These are phyloP conservation scores for Agrotis clavis DNA, from an alignment of 2,888 invertebrate species.

Conservation along the genomic window DNA sequence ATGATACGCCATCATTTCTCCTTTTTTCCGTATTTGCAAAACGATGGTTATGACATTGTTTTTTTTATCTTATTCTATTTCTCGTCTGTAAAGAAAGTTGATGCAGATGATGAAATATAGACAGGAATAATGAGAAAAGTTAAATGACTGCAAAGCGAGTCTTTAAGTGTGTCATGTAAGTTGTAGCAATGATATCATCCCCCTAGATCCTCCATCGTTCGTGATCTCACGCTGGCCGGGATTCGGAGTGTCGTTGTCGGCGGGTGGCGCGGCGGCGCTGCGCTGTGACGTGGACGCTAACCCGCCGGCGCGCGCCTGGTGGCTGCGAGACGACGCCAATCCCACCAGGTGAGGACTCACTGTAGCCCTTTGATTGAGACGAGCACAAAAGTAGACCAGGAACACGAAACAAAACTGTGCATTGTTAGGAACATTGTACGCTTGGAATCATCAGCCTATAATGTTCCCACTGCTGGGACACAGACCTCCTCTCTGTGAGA, in stretches of 20 bases:
- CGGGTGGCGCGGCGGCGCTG: conserved; percentile 97
- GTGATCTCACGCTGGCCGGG: conserved; percentile 98
- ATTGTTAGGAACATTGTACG: not conserved
- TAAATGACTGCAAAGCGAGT: not conserved
- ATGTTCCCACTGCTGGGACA: too few species aligned
- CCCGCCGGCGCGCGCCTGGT: conserved; percentile 96
- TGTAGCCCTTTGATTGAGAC: not conserved
- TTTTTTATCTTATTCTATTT: not conserved
- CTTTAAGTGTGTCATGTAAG: not conserved
- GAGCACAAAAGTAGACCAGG: not conserved
- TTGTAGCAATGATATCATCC: not conserved
- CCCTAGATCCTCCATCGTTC: conserved; percentile 97
- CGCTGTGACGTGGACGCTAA: conserved; percentile 98
- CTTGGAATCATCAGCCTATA: too few species aligned
- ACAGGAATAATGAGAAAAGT: not conserved
- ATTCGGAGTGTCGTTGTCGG: conserved; percentile 96
- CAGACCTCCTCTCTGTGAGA: too few species aligned
- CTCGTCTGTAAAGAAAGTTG: too few species aligned
- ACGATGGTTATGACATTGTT: not conserved
- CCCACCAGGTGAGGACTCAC: conserved; percentile 83
- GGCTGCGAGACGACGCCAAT: conserved; percentile 93
- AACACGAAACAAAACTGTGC: not conserved
- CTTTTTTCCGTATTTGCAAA: conserved; percentile 6
- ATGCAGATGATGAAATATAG: too few species aligned
- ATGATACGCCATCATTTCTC: conserved; percentile 13